Evolutionary conservation across 2,113 vertebrate species (phyloP), one percentile per base, ranked within the genome.

Genomic region (Microcebus murinus): DNA sequence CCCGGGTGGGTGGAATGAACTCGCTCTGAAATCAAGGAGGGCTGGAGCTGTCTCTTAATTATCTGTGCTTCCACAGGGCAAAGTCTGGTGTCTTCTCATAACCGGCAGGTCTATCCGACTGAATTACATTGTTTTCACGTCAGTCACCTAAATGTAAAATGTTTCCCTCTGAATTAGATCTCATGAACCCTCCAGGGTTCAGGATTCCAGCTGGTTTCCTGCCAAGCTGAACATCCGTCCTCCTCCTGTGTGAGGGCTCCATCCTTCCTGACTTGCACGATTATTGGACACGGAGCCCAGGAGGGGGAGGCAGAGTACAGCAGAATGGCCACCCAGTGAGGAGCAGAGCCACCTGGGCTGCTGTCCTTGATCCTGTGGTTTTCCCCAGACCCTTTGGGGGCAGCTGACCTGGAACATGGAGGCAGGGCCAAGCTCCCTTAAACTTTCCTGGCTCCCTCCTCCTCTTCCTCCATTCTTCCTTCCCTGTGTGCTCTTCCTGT

Each of bases 231-330:
- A 1, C 0, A 0, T 31, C 42, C 42, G 6, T 45, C 20, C 11
- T 0, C 36, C 11, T 0, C 34, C n/a, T 0, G 70, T 55, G 0
- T 0, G 1, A 1, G 42, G 23, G 39, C 55, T n/a, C 10, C 17
- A 4, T 39, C 36, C 31, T 0, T 34, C 10, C 0, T 1, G 63
- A 14, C 83, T 45, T 8, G 1, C 5, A 1, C 4, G 1, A 0
- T 5, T 21, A 11, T 91, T 8, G 45, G 61, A 86, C 74, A 6
- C 0, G 3, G 57, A 93, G 94, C 27, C 98, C 98, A 97, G 98
- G 96, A 99, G 98, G 90, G 98, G 98, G 98, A 98, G 96, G 97
- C 98, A 98, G 98, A 99, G 98, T 9, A 68, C 98, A 0, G 94
- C 0, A 25, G 52, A 98, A 85, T 65, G 4, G 7, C 23, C 1